These are phyloP conservation scores for Mola mola DNA, from an alignment of 2,113 vertebrate species.

Conservation along the genomic window DNA sequence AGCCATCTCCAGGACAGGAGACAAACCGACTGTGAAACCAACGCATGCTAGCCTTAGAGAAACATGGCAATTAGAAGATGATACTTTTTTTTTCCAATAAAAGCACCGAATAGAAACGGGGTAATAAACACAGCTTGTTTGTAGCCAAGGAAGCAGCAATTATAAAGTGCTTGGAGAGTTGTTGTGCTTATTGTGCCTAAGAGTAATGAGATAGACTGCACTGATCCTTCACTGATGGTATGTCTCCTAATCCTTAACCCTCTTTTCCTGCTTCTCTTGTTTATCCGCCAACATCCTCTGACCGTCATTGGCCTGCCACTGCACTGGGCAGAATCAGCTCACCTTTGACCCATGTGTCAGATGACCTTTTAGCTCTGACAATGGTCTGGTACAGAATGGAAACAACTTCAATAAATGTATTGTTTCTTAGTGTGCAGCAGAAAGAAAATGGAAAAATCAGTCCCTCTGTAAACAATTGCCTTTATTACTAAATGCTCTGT, in stretches of 20 bases:
- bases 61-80: conserved; percentile 76
- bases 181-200: conserved; percentile 65
- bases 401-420: conserved; percentile 20
- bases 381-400: conserved; percentile 11
- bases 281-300: conserved; percentile 70
- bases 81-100: conserved; percentile 47
- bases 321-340: conserved; percentile 29
- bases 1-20: conserved; percentile 54
- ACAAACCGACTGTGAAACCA: conserved; percentile 67
- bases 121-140: conserved; percentile 78
- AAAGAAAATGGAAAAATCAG: conserved; percentile 2
- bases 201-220: conserved; percentile 76
- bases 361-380: conserved; percentile 45
- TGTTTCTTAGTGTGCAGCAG: background rate
- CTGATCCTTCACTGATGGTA: conserved; percentile 78
- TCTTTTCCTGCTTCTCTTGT: conserved; percentile 76
- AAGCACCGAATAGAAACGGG: conserved; percentile 53
- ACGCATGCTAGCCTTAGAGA: conserved; percentile 59
- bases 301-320: conserved; percentile 52
- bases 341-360: conserved; percentile 54
- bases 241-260: conserved; percentile 69
- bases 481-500: background rate
- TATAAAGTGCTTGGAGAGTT: conserved; percentile 76
- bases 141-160: conserved; percentile 73
- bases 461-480: background rate